Evolutionary conservation across 2,113 vertebrate genomes (phyloP), one percentile per base, ranked within the genome.

Genomic region (Pelodiscus sinensis): DNA sequence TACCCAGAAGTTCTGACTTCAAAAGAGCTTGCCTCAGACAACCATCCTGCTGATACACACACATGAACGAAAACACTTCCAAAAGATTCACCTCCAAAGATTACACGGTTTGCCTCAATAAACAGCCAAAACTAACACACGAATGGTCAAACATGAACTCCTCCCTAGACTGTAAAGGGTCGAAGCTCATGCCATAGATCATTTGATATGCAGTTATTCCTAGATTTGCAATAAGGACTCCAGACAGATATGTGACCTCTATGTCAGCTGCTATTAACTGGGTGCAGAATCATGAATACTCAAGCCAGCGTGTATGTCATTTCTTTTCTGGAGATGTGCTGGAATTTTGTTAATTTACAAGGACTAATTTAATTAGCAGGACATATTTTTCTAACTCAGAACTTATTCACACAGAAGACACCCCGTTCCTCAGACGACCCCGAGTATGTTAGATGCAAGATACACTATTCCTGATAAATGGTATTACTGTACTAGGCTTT

Each of bases 61-160:
- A 16, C 2, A 2, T 10, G 85, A 90, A 55, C 68, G 13, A 75
- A 84, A 85, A 82, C 35, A 9, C 82, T 55, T 16, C 35, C 35
- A 38, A 12, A 51, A 81, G 9, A 2, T 57, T 79, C 79, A 78
- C 73, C 85, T 92, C 71, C 1, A 1, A 44, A 51, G 6, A 8
- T 0, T 38, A n/a, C 25, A 83, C 1, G 1, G 87, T 77, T 0
- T 0, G 21, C 0, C 14, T 38, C 31, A 71, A 55, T 24, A 55
- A 19, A 15, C 51, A 19, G n/a, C 51, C 24, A 13, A 25, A 44
- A 77, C 14, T 21, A 77, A 50, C 24, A 77, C 13, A 44, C 35
- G 13, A 65, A 15, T 8, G 87, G 27, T 0, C 6, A 92, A 44
- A 94, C 44, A 27, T 0, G 0, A 87, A 86, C n/a, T 38, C 44